Percentiles rank a stretch among this genome's conserved stretches.
phyloP scores from a whole-genome alignment of 1,140 invertebrate species.

The Mactra quadrangularis region DNA sequence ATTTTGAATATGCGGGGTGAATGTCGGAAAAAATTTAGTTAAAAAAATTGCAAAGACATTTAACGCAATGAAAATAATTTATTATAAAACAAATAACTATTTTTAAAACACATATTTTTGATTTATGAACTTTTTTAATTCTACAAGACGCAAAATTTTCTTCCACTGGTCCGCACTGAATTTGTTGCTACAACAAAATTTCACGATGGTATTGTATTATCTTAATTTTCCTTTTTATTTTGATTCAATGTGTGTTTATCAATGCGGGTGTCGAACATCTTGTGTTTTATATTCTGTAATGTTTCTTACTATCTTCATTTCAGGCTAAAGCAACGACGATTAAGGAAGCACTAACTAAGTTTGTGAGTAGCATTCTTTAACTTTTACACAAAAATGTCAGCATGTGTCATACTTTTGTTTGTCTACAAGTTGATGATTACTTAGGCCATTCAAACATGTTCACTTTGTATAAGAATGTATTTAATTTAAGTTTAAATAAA shows the following conservation, averaged over 20 bases:
- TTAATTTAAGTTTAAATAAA: too few relatives aligned
- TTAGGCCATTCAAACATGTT: too few relatives aligned
- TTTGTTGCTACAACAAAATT: conserved; percentile 36
- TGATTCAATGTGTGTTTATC: too few relatives aligned
- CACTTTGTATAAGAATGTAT: too few relatives aligned
- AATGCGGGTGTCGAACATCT: background rate
- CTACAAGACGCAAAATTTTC: background rate
- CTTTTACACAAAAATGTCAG: too few relatives aligned
- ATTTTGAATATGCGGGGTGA: conserved; percentile 12
- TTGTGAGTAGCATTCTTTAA: conserved; percentile 56
- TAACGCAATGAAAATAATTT: background rate
- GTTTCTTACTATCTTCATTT: conserved; percentile 24
- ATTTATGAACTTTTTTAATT: too few relatives aligned
- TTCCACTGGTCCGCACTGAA: conserved; percentile 8
- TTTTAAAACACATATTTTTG: background rate
- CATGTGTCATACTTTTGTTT: too few relatives aligned
- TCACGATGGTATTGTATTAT: conserved; percentile 24
- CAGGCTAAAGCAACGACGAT: conserved; percentile 65
- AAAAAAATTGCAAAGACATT: too few relatives aligned
- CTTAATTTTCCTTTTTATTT: too few relatives aligned
- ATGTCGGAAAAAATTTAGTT: too few relatives aligned
- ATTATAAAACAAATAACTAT: background rate
- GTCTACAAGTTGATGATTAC: too few relatives aligned
- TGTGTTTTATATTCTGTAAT: background rate
- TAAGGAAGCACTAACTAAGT: conserved; percentile 61